These are phyloP conservation scores for Montifringilla adamsi DNA, from an alignment of 2,113 vertebrate species.

Conservation along the genomic window DNA sequence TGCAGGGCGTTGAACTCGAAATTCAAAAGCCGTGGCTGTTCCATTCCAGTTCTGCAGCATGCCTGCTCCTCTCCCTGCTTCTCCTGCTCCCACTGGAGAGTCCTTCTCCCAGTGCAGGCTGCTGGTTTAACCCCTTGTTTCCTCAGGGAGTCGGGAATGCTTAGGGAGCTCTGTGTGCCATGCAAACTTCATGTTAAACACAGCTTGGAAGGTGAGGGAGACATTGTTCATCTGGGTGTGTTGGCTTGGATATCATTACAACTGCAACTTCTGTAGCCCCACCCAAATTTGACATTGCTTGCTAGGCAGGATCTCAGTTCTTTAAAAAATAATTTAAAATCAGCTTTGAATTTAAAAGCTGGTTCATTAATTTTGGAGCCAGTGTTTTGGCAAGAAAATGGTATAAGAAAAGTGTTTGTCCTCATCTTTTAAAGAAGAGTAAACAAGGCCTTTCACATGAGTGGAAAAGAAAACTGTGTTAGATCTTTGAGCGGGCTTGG, in stretches of 20 bases:
- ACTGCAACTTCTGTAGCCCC: conserved; percentile 51
- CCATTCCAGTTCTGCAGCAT: background rate
- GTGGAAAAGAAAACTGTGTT: background rate
- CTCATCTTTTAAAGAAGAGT: background rate
- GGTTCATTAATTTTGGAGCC: background rate
- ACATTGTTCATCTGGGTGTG: conserved; percentile 68
- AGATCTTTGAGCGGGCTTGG: background rate
- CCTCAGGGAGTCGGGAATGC: background rate
- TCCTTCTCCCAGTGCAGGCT: background rate
- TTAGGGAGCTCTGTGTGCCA: background rate
- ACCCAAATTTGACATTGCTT: conserved; percentile 39
- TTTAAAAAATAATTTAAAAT: background rate
- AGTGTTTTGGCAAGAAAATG: background rate
- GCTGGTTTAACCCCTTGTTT: background rate
- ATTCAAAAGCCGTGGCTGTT: background rate
- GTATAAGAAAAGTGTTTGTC: background rate
- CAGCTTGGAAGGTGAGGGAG: conserved; percentile 39
- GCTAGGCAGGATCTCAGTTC: conserved; percentile 13
- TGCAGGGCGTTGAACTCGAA: background rate
- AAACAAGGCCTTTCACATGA: background rate
- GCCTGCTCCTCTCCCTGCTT: background rate
- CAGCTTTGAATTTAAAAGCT: background rate
- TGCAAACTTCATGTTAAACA: background rate
- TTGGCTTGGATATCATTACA: conserved; percentile 65
- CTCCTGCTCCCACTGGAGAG: background rate